Percentiles rank a stretch among this genome's conserved stretches.
Conservation (phyloP, 1,140 invertebrate genomes). For the Rhizoglyphus robini region DNA sequence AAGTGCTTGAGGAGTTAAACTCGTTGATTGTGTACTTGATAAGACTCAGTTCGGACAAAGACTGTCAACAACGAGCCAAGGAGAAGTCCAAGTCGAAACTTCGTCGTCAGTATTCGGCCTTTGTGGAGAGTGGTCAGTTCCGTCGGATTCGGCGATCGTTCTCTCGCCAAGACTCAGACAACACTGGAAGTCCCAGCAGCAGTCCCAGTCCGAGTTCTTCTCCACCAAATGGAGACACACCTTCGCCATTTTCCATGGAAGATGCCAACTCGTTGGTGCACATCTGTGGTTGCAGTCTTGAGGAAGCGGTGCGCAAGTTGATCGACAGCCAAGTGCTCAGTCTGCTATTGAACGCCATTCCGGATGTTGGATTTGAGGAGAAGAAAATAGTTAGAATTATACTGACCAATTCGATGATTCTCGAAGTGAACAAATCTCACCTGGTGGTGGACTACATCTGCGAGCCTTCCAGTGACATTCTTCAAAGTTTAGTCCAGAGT, state of each 20-base stretch:
- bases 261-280: background rate
- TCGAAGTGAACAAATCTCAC: background rate
- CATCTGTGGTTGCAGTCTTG: slow-evolving; percentile 7
- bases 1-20: background rate
- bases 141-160: background rate
- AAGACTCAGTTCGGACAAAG: background rate
- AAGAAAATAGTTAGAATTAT: slow-evolving; percentile 6
- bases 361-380: slow-evolving; percentile 10
- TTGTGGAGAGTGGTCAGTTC: background rate
- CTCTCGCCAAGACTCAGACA: background rate
- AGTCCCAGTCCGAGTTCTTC: background rate
- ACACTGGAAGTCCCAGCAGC: background rate
- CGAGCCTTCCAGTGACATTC: background rate
- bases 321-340: background rate
- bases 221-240: background rate
- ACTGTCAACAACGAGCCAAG: background rate
- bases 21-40: background rate
- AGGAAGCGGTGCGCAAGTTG: background rate
- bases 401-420: slow-evolving; percentile 5
- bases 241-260: background rate
- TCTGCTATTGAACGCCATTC: background rate
- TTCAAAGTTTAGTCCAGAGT: background rate
- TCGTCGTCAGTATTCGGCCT: slow-evolving; percentile 9
- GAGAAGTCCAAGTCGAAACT: slow-evolving; percentile 4
- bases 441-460: slow-evolving; percentile 2